These are phyloP conservation scores for Bombus huntii DNA, from an alignment of 1,140 invertebrate genomes.

Conservation along the genomic window DNA sequence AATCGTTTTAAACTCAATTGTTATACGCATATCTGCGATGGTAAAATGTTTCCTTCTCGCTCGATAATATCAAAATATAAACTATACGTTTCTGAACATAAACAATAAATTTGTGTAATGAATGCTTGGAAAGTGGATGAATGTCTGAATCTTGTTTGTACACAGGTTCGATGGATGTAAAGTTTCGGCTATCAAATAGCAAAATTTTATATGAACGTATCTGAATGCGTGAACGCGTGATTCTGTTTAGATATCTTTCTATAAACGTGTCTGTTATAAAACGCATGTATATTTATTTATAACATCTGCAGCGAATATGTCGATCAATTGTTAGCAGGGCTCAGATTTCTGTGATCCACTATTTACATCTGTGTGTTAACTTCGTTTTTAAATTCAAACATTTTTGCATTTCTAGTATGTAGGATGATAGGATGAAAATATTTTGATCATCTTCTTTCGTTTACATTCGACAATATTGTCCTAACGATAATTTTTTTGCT, in stretches of 20 bases:
- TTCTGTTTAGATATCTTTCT: constrained; percentile 48
- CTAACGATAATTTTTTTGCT: not conserved
- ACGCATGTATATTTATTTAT: constrained; percentile 60
- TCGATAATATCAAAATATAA: constrained; percentile 61
- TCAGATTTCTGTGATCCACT: constrained; percentile 49
- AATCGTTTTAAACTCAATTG: constrained; percentile 58
- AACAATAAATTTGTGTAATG: constrained; percentile 47
- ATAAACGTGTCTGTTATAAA: constrained; percentile 62
- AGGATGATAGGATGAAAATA: not conserved
- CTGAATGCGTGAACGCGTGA: not conserved
- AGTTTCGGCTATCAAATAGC: constrained; percentile 69
- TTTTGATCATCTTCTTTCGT: not conserved
- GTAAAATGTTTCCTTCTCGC: constrained; percentile 69
- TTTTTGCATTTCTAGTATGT: not conserved
- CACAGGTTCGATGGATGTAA: constrained; percentile 42
- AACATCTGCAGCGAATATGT: constrained; percentile 49
- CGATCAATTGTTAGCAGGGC: constrained; percentile 55
- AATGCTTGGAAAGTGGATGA: constrained; percentile 21
- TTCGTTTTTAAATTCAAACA: not conserved
- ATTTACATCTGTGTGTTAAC: not conserved
- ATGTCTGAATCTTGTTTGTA: constrained; percentile 33
- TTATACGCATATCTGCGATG: constrained; percentile 63
- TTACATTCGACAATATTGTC: not conserved
- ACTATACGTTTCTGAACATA: constrained; percentile 53
- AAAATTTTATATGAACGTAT: constrained; percentile 67